phyloP scores from a whole-genome alignment of 2,888 invertebrate species.

The Pristionchus japonicus region DNA sequence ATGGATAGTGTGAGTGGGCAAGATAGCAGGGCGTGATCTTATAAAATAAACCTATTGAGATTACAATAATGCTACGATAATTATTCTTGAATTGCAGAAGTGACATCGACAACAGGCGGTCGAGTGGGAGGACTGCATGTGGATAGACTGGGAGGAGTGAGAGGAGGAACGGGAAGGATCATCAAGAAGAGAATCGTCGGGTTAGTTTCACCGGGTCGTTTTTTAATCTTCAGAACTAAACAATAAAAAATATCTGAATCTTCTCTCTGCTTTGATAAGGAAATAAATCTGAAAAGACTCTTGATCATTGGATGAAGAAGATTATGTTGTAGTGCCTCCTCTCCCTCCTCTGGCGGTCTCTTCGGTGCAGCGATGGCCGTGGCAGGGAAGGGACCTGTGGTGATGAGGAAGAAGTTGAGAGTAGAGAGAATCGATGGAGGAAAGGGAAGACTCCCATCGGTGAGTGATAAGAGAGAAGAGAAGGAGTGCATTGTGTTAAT shows the following conservation, averaged over 20 bases:
- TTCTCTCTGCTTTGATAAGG: no score
- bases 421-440: slow-evolving; percentile 21
- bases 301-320: no score
- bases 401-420: not conserved
- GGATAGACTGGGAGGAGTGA: slow-evolving; percentile 40
- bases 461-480: no score
- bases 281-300: no score
- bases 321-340: no score
- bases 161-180: not conserved
- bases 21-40: no score
- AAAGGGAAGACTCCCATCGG: slow-evolving; percentile 28
- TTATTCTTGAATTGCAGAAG: slow-evolving; percentile 1
- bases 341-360: not conserved
- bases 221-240: no score
- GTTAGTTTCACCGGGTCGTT: no score
- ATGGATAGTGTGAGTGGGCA: no score
- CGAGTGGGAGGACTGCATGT: slow-evolving; percentile 25
- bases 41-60: no score
- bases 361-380: slow-evolving; percentile 30
- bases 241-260: no score
- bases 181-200: slow-evolving; percentile 17
- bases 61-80: not conserved
- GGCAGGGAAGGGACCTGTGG: not conserved
- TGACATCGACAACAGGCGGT: slow-evolving; percentile 27
- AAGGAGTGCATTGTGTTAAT: not conserved